Evolutionary conservation across 2,113 vertebrate genomes (phyloP).

Genomic region (Syngnathus typhle): DNA sequence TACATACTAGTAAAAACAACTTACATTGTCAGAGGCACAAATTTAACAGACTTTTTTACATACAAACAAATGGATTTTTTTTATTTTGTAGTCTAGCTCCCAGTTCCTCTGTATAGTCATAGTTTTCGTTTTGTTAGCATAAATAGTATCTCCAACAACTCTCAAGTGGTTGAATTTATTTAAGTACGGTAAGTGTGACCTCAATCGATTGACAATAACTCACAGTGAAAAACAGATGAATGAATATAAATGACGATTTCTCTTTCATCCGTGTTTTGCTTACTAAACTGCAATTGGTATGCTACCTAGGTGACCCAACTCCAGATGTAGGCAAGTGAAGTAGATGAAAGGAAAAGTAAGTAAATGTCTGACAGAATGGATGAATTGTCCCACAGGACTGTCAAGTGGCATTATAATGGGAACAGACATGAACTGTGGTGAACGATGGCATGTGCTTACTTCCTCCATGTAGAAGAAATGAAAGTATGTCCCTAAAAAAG

Average conservation of each 20-base stretch:
- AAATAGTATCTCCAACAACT: neutral
- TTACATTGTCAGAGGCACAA: neutral
- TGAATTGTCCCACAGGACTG: slow-evolving; percentile 17
- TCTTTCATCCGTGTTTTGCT: neutral
- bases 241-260: neutral
- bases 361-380: slow-evolving; percentile 26
- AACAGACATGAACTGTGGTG: slow-evolving; percentile 16
- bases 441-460: slow-evolving; percentile 64
- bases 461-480: slow-evolving; percentile 13
- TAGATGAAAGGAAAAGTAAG: slow-evolving; percentile 21
- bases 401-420: slow-evolving; percentile 31
- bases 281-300: slow-evolving; percentile 4
- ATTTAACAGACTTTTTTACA: neutral
- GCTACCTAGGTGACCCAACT: slow-evolving; percentile 11
- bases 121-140: neutral
- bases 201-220: no score
- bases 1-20: neutral
- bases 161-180: neutral
- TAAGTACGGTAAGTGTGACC: neutral
- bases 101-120: neutral
- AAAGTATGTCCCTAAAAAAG: slow-evolving; percentile 12
- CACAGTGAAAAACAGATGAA: slow-evolving; percentile 2
- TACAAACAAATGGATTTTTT: neutral
- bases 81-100: neutral
- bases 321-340: slow-evolving; percentile 38